A percentile compares a stretch with the other conserved stretches of the same genome.
These are phyloP conservation scores for Natrix natrix DNA, from an alignment of 2,797 vertebrate genomes.

Conservation along the genomic window DNA sequence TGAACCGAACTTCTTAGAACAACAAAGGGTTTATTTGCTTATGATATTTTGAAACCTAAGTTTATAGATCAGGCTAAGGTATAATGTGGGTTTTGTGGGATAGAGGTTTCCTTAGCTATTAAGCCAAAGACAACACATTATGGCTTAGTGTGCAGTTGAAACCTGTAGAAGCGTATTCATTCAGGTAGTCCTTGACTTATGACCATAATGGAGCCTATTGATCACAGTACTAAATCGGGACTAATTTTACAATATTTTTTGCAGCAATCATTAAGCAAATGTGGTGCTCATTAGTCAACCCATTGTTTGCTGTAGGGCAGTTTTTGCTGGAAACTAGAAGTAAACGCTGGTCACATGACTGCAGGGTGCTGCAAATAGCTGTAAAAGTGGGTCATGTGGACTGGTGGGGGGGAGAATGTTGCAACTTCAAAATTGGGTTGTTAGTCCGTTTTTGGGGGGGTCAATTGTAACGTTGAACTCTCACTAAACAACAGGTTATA, in stretches of 20 bases:
- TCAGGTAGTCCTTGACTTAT: background rate
- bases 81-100: background rate
- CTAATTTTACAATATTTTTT: background rate
- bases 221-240: background rate
- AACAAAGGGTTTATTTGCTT: background rate
- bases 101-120: background rate
- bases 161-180: background rate
- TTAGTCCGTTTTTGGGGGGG: background rate
- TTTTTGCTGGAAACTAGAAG: background rate
- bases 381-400: background rate
- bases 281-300: background rate
- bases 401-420: background rate
- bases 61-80: background rate
- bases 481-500: background rate
- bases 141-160: background rate
- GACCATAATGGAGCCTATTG: background rate
- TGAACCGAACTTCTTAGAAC: background rate
- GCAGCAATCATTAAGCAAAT: background rate
- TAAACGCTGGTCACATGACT: background rate
- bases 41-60: background rate
- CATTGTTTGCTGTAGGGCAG: background rate
- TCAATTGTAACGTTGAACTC: background rate
- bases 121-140: background rate
- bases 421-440: background rate
- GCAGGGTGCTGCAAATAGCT: background rate